Conservation (phyloP, 2,113 vertebrate species). For the Bambusicola thoracicus region DNA sequence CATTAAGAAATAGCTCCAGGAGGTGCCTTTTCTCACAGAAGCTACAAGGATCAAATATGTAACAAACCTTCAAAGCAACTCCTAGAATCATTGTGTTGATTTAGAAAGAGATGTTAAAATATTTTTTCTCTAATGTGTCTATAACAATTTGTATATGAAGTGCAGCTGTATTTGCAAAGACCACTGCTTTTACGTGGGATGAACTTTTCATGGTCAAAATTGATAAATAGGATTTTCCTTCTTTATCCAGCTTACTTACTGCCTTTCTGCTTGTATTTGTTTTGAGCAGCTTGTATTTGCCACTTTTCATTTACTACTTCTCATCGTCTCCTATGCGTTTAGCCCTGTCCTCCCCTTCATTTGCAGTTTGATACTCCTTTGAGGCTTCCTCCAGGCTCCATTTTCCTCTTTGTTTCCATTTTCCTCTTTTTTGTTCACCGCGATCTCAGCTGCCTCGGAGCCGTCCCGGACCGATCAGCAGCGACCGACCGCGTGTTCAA, state of each 20-base stretch:
- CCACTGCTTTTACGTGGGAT: neutral
- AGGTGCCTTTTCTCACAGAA: neutral
- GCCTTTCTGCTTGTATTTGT: neutral
- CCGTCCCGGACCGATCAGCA: too few species aligned
- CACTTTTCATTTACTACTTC: neutral
- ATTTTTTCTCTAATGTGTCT: neutral
- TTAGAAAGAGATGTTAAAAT: neutral
- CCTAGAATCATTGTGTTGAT: neutral
- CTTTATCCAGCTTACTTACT: neutral
- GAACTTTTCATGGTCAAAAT: neutral
- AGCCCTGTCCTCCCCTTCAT: neutral
- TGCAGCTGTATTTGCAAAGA: neutral
- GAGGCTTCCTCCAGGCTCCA: neutral
- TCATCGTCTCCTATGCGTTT: neutral
- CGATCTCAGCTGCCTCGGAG: too few species aligned
- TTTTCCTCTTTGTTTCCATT: neutral
- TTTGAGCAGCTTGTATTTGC: neutral
- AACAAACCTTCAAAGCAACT: neutral
- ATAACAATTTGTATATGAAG: accelerated
- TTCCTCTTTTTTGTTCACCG: too few species aligned
- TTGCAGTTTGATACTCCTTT: neutral
- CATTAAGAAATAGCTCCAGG: neutral
- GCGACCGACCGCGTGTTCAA: too few species aligned
- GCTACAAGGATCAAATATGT: neutral
- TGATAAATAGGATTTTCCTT: neutral